Percentiles rank a stretch among this genome's conserved stretches.
Evolutionary conservation across 2,888 invertebrate species (phyloP).

Genomic region (Lasioglossum pauxillum): DNA sequence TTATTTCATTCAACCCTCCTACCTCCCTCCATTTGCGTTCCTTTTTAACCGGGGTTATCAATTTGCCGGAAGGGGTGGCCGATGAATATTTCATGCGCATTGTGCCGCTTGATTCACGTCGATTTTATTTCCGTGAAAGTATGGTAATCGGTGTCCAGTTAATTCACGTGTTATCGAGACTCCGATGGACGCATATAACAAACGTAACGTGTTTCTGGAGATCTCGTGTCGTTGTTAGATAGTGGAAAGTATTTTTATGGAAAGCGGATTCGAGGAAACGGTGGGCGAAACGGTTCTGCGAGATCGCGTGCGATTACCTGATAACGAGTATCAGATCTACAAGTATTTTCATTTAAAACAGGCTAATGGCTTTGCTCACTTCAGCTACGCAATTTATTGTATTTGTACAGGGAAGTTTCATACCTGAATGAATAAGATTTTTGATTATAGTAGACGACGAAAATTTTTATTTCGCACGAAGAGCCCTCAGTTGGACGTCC

Average conservation of each 20-base stretch:
- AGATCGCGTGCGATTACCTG: constrained; percentile 1
- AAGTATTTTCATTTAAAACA: neutral
- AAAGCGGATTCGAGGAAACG: neutral
- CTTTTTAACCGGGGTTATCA: neutral
- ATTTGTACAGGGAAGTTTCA: neutral
- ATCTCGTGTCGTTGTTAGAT: neutral
- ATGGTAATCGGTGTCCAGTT: constrained; percentile 2
- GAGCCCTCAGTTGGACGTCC: neutral
- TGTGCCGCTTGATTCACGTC: neutral
- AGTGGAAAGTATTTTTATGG: neutral
- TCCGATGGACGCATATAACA: neutral
- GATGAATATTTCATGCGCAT: constrained; percentile 12
- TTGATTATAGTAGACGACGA: no score
- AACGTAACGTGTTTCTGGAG: neutral
- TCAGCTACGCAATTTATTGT: neutral
- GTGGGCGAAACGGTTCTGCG: neutral
- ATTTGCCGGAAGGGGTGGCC: neutral
- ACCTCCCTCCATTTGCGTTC: neutral
- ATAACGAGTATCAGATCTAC: neutral
- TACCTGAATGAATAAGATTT: neutral
- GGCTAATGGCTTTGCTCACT: neutral
- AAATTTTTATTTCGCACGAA: no score
- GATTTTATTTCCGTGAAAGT: constrained; percentile 3
- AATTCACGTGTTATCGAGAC: neutral
- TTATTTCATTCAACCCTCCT: neutral